Percentiles rank a stretch among this genome's conserved stretches.
phyloP scores from a whole-genome alignment of 1,140 invertebrate species.

The Eriocheir sinensis region DNA sequence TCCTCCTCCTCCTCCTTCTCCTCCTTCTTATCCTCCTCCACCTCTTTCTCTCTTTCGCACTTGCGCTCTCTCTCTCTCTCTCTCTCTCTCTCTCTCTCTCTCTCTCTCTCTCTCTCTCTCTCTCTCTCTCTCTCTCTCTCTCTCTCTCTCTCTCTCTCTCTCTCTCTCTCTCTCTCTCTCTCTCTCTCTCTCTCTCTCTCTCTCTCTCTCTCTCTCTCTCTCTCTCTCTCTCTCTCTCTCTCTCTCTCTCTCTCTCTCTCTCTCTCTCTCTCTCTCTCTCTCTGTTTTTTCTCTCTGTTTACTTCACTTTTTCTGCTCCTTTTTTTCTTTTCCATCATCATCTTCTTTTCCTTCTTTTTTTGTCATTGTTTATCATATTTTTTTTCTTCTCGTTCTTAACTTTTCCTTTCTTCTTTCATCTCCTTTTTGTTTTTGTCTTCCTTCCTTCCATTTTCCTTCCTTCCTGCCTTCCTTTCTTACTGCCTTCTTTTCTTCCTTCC shows the following conservation, averaged over 20 bases:
- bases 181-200: not conserved
- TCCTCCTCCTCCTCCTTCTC: no score
- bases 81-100: not conserved
- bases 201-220: not conserved
- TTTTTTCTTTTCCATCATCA: no score
- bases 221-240: not conserved
- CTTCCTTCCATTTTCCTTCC: no score
- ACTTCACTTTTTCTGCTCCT: not conserved
- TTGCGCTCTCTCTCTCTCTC: not conserved
- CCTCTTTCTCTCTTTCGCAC: not conserved
- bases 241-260: not conserved
- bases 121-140: not conserved
- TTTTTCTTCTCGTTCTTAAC: no score
- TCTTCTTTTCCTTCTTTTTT: no score
- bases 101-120: no score
- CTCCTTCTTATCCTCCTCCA: no score
- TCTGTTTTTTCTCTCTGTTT: not conserved
- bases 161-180: not conserved
- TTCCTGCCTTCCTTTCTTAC: conserved; percentile 1
- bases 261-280: not conserved
- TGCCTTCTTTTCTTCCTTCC: not conserved
- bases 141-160: no score
- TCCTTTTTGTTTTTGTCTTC: no score
- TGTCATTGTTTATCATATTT: no score
- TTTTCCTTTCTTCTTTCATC: no score